Conservation (phyloP, 2,113 vertebrate genomes). For the Chrysochloris asiatica region DNA sequence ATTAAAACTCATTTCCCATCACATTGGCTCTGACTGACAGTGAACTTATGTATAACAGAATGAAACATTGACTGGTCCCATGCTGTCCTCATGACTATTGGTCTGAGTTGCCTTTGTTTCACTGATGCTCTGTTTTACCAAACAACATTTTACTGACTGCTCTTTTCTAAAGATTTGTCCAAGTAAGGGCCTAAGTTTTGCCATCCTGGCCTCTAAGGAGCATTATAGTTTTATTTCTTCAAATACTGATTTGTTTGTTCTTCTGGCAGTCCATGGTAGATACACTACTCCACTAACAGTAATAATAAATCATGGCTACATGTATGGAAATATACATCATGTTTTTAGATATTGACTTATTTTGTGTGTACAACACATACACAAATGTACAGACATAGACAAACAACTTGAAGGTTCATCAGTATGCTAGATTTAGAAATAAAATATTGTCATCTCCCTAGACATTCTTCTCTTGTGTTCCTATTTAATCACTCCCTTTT, state of each 20-base stretch:
- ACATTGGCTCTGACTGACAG: background rate
- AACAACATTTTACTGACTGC: background rate
- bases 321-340: background rate
- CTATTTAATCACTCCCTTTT: too few species aligned
- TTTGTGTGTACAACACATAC: fast-evolving
- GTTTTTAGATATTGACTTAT: background rate
- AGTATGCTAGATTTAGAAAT: background rate
- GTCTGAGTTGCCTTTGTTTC: background rate
- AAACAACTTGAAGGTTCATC: background rate
- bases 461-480: fast-evolving
- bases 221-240: background rate
- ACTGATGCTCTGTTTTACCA: background rate
- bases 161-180: background rate
- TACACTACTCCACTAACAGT: background rate
- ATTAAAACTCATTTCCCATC: background rate
- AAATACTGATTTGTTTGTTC: background rate
- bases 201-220: background rate
- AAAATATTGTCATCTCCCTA: background rate
- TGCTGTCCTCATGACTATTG: background rate
- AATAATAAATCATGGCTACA: background rate
- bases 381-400: background rate
- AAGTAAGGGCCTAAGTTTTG: background rate
- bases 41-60: background rate
- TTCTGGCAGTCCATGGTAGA: background rate
- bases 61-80: background rate